These are phyloP conservation scores for Phylloscopus collybita DNA, from an alignment of 2,797 vertebrate species.

Conservation along the genomic window DNA sequence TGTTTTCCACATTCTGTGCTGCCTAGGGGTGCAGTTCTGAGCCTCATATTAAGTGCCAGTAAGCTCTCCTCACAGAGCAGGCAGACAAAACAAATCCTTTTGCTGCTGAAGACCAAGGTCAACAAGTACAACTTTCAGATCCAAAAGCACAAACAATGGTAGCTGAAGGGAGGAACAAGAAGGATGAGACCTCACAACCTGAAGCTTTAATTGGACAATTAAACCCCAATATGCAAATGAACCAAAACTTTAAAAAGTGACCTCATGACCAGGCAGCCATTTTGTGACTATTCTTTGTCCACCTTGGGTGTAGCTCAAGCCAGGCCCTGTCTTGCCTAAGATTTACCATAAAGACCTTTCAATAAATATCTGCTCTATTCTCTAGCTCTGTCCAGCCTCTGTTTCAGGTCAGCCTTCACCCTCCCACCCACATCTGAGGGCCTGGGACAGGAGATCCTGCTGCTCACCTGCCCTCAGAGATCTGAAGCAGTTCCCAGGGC, in stretches of 20 bases:
- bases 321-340: background rate
- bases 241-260: background rate
- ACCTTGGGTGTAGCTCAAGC: background rate
- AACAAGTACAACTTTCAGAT: background rate
- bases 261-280: background rate
- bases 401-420: background rate
- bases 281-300: background rate
- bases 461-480: background rate
- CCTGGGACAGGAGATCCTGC: background rate
- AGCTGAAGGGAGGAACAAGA: background rate
- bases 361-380: background rate
- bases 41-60: background rate
- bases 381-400: background rate
- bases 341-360: background rate
- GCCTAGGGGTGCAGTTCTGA: background rate
- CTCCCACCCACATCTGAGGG: rapidly evolving
- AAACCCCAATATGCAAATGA: background rate
- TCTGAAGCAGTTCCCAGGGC: rapidly evolving
- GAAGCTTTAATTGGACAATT: background rate
- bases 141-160: background rate
- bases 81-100: background rate
- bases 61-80: background rate
- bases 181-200: background rate
- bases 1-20: background rate
- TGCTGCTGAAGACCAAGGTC: background rate